Evolutionary conservation across 2,113 vertebrate species (phyloP), one percentile per base, ranked within the genome.

Genomic region (Neopipo cinnamomea): DNA sequence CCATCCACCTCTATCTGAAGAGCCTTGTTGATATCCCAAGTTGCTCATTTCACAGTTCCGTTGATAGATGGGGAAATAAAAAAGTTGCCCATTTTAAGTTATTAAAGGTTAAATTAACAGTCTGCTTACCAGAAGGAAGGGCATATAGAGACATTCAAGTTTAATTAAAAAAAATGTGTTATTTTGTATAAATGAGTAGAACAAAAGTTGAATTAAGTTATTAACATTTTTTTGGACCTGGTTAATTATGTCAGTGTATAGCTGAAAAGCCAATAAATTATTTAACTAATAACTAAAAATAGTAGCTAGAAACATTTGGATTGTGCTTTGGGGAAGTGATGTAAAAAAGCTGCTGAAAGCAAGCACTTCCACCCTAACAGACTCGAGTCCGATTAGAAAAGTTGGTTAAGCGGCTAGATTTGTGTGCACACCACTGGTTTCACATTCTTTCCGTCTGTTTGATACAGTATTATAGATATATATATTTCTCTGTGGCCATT

Each of bases 401-500:
- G 96, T 97, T 96, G 93, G 96, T 98, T 98, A 98, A 98, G 98
- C 97, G 73, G 96, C 98, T 98, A 98, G 98, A 98, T 97, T 98
- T 98, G 97, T 99, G 98, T 98, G 97, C 79, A 94, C 96, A 96
- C 97, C 98, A 97, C 97, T 95, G 89, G 97, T 98, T 98, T 98
- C 97, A 96, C 89, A 97, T 95, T 97, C 97, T 97, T 98, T 98
- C 97, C 98, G 98, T 98, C 98, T 98, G 98, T 99, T 99, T 98
- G 98, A 98, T 98, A 98, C 98, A 98, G 98, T 99, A 98, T 98
- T 98, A 98, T 98, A 98, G 98, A 97, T 98, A 98, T 98, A 98
- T 99, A 98, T 98, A 98, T 98, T 98, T 99, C 98, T 99, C 97
- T 98, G 98, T 99, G 98, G 96, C 98, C 98, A 99, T 99, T 98